These are phyloP conservation scores for Callosobruchus maculatus DNA, from an alignment of 2,888 invertebrate genomes.

Conservation along the genomic window DNA sequence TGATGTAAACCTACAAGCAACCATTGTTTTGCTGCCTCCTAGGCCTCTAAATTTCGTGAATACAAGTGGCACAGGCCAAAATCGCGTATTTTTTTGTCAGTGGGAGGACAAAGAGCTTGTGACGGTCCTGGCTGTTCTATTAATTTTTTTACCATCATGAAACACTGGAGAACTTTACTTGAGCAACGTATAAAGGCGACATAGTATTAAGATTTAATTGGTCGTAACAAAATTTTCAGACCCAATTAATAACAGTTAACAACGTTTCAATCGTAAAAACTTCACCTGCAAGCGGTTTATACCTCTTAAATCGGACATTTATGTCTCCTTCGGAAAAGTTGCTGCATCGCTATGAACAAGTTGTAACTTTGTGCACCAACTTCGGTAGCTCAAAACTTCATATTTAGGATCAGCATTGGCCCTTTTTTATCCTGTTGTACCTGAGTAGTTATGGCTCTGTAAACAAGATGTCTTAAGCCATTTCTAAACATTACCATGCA, in stretches of 20 bases:
- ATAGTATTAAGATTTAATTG: not conserved
- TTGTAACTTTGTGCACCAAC: not conserved
- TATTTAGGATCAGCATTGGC: no score
- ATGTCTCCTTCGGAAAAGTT: not conserved
- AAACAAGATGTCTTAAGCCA: no score
- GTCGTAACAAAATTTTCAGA: not conserved
- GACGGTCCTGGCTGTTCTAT: no score
- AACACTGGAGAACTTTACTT: not conserved
- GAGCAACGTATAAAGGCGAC: not conserved
- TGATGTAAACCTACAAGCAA: no score
- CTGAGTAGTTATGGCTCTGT: no score
- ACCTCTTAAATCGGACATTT: not conserved
- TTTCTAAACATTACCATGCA: no score
- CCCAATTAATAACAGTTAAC: not conserved
- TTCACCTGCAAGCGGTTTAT: not conserved
- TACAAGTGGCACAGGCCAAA: no score
- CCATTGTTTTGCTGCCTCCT: no score
- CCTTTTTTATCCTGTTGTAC: no score
- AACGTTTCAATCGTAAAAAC: not conserved
- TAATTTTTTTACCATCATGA: not conserved
- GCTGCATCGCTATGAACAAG: not conserved
- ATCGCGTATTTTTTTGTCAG: no score
- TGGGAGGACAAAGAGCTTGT: no score
- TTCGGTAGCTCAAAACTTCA: not conserved
- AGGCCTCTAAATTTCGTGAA: no score